A percentile compares a stretch with the other conserved stretches of the same genome.
phyloP scores from a whole-genome alignment of 2,888 invertebrate species.

The Lepidonotus clava region DNA sequence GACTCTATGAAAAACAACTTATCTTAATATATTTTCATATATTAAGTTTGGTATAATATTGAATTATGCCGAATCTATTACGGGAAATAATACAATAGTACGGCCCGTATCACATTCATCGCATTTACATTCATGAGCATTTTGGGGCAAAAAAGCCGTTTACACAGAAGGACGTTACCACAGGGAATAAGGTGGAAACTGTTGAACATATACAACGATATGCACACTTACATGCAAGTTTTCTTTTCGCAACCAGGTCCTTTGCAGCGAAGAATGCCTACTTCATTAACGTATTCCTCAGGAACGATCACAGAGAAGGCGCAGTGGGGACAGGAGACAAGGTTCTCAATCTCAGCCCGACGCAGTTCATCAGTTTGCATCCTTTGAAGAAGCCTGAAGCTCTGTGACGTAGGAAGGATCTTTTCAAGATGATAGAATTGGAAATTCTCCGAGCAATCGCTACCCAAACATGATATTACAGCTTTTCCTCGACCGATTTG shows the following conservation, averaged over 20 bases:
- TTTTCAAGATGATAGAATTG: background rate
- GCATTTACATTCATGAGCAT: too few species aligned
- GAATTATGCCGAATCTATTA: too few species aligned
- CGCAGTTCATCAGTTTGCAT: background rate
- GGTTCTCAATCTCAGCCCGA: background rate
- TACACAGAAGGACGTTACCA: too few species aligned
- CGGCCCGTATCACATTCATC: too few species aligned
- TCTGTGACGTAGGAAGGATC: background rate
- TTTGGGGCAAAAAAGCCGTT: too few species aligned
- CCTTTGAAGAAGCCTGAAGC: background rate
- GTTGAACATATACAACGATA: too few species aligned
- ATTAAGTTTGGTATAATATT: too few species aligned
- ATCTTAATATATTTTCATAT: too few species aligned
- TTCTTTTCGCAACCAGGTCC: background rate
- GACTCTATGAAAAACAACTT: too few species aligned
- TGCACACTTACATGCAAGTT: background rate
- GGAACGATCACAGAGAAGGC: background rate
- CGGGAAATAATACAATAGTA: too few species aligned
- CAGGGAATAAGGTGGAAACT: too few species aligned
- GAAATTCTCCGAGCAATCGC: background rate
- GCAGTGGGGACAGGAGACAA: slow-evolving; percentile 12
- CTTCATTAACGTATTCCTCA: background rate
- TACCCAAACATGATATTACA: background rate
- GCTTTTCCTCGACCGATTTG: background rate
- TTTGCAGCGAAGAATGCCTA: background rate